phyloP scores from a whole-genome alignment of 2,888 invertebrate genomes.

The Drosophila cyrtoloma region DNA sequence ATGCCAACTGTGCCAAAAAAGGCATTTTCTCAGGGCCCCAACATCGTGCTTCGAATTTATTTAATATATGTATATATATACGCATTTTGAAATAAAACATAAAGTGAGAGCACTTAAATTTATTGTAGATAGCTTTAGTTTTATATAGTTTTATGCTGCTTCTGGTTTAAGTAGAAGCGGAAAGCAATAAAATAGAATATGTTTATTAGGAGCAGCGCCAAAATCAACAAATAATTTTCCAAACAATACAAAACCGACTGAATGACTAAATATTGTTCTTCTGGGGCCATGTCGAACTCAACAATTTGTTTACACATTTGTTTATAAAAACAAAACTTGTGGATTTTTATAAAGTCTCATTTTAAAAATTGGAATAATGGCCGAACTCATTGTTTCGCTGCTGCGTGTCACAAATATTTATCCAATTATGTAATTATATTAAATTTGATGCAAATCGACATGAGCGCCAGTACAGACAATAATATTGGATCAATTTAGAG shows the following conservation, averaged over 20 bases:
- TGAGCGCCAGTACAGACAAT: conserved; percentile 32
- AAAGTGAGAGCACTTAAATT: conserved; percentile 44
- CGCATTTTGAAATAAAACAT: conserved; percentile 41
- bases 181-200: conserved; percentile 71
- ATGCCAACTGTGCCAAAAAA: conserved; percentile 27
- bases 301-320: conserved; percentile 57
- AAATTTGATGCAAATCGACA: conserved; percentile 71
- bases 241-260: conserved; percentile 50
- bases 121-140: conserved; percentile 41
- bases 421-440: conserved; percentile 73
- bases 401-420: conserved; percentile 76
- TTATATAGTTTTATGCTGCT: conserved; percentile 57
- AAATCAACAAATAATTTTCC: conserved; percentile 54
- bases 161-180: conserved; percentile 68
- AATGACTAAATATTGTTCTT: conserved; percentile 66
- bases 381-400: conserved; percentile 45
- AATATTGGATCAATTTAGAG: conserved; percentile 59
- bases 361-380: conserved; percentile 46
- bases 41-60: neutral
- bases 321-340: conserved; percentile 67
- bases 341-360: conserved; percentile 67
- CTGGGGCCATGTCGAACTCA: conserved; percentile 35
- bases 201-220: conserved; percentile 55
- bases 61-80: conserved; percentile 7
- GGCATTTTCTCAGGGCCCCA: conserved; percentile 18